Percentiles rank a stretch among this genome's conserved stretches.
Evolutionary conservation across 53 echinoderm and acorn worm species (phyloP).

Genomic region (Holothuria leucospilota): DNA sequence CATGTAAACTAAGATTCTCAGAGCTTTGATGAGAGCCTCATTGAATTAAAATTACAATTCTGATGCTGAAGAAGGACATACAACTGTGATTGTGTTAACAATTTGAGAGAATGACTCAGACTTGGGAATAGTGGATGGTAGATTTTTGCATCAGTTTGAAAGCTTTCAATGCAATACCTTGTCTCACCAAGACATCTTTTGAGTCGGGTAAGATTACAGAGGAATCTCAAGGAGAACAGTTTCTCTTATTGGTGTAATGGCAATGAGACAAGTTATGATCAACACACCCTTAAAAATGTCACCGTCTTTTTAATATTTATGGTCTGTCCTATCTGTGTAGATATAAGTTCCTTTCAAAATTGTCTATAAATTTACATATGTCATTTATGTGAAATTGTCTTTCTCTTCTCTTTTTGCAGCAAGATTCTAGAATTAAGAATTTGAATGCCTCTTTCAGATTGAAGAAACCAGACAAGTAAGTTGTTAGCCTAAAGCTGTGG

Average conservation of each 20-base stretch:
- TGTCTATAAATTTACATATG: neutral
- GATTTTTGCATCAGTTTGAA: no score
- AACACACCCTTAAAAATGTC: no score
- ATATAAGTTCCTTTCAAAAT: no score
- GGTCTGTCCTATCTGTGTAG: no score
- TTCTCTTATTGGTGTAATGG: no score
- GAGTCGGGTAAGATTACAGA: no score
- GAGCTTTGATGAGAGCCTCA: neutral
- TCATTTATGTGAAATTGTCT: neutral
- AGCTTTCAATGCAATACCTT: no score
- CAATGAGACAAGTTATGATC: no score
- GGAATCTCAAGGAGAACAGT: no score
- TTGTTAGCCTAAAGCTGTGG: neutral
- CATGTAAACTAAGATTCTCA: neutral
- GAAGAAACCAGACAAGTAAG: slow-evolving; percentile 98
- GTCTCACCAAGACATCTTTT: no score
- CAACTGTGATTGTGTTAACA: neutral
- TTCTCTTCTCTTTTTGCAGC: slow-evolving; percentile 62
- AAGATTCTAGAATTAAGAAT: slow-evolving; percentile 96
- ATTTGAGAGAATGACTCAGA: neutral
- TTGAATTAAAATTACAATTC: neutral
- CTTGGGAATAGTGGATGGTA: no score
- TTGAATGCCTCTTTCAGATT: slow-evolving; percentile 93
- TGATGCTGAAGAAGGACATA: neutral
- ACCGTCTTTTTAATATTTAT: no score